Conservation (phyloP, 2,888 invertebrate genomes). For the Sarcophaga variegata region DNA sequence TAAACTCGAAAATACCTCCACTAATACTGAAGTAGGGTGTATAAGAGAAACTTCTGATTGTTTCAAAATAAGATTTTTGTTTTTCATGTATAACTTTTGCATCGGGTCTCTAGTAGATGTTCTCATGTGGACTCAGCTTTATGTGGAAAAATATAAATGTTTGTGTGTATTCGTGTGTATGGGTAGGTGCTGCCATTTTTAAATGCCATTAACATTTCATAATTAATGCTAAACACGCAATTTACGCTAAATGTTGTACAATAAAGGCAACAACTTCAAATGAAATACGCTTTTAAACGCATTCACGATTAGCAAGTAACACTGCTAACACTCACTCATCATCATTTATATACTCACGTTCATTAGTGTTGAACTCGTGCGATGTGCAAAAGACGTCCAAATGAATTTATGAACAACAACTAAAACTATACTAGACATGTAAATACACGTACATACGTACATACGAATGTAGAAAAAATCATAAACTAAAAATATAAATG, state of each 20-base stretch:
- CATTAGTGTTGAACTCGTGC: constrained; percentile 41
- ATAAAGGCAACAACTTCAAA: constrained; percentile 20
- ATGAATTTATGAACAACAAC: not conserved
- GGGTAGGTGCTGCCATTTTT: constrained; percentile 70
- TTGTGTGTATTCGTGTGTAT: constrained; percentile 36
- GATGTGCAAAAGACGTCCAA: constrained; percentile 16
- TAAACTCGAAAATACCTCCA: too few species aligned
- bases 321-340: constrained; percentile 22
- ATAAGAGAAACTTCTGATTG: too few species aligned
- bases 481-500: constrained; percentile 33
- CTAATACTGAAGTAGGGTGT: too few species aligned
- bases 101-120: not conserved
- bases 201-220: constrained; percentile 77
- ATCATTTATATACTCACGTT: constrained; percentile 4
- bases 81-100: not conserved
- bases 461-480: not conserved
- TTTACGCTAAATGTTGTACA: constrained; percentile 75
- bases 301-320: constrained; percentile 45
- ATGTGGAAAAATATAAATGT: constrained; percentile 5
- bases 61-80: too few species aligned
- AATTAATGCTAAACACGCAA: constrained; percentile 80
- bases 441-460: not conserved
- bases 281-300: constrained; percentile 42
- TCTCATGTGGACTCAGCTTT: not conserved
- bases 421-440: not conserved